These are phyloP conservation scores for Melanostigma gelatinosum DNA, from an alignment of 2,113 vertebrate species.

Conservation along the genomic window DNA sequence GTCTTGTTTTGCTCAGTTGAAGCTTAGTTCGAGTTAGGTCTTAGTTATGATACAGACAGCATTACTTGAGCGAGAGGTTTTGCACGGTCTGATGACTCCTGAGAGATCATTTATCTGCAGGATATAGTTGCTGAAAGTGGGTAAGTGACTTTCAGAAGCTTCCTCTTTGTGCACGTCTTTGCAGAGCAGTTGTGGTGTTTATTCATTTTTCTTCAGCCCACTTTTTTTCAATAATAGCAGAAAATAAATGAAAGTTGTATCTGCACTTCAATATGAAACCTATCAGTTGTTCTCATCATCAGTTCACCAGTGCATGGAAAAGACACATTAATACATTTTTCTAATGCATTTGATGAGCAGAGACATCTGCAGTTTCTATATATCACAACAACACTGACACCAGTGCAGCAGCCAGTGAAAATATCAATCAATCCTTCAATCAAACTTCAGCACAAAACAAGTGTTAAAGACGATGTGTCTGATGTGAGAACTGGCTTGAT, in stretches of 20 bases:
- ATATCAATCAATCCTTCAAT: no score
- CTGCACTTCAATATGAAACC: neutral
- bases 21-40: neutral
- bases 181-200: neutral
- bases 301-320: neutral
- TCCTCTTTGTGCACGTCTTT: neutral
- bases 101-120: neutral
- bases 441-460: no score
- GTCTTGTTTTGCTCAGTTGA: neutral
- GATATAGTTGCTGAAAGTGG: neutral
- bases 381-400: neutral
- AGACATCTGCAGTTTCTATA: neutral
- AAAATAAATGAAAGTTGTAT: neutral
- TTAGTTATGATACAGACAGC: no score
- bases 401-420: neutral
- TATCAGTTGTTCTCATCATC: neutral
- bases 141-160: neutral
- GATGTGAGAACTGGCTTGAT: no score
- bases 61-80: neutral
- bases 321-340: neutral
- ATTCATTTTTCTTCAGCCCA: neutral
- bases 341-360: neutral
- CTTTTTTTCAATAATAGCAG: neutral
- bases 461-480: no score
- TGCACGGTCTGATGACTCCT: neutral